Evolutionary conservation across 2,888 invertebrate species (phyloP), one percentile per base, ranked within the genome.

Genomic region (Aproaerema taeniolella): DNA sequence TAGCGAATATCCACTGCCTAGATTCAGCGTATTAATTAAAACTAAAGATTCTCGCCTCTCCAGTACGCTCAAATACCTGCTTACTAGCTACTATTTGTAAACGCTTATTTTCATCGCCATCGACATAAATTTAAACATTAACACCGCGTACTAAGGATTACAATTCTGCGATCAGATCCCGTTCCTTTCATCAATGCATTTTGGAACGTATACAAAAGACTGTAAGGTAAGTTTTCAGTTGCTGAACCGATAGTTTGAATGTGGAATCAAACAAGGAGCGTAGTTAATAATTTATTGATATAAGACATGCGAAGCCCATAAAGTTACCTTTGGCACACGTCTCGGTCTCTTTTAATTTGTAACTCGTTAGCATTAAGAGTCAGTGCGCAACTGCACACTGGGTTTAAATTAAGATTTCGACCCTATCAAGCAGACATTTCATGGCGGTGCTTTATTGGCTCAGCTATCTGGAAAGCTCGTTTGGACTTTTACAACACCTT

Each of bases 201-300:
- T 63, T 69, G 52, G 63, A 65, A 78, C 73, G 63, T 80, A 74
- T 61, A 57, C 45, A 58, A 58, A 61, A 52, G 64, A 33, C 45
- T 45, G 71, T 79, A 66, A 76, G 83, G 67, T 58, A 59, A 9
- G 26, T 26, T 26, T 26, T 2, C 8, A 9, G n/a, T 9, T 9
- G 26, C 8, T 60, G 64, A 64, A 68, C 55, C 55, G 52, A 55
- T 59, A 61, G 67, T 69, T 70, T 72, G 71, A 75, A 80, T 76
- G 74, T 74, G 64, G 69, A 81, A 80, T 81, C 79, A 83, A 83
- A 81, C 75, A 82, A 76, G 80, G 72, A 78, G 76, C 74, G 80
- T 78, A 73, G 79, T 79, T 78, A 82, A 86, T 85, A 85, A 86
- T 86, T 86, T 86, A 86, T 86, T 83, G 83, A 83, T 83, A 80